Percentiles rank a stretch among this genome's conserved stretches.
Evolutionary conservation across 2,888 invertebrate species (phyloP).

Genomic region (Cantharis lateralis): DNA sequence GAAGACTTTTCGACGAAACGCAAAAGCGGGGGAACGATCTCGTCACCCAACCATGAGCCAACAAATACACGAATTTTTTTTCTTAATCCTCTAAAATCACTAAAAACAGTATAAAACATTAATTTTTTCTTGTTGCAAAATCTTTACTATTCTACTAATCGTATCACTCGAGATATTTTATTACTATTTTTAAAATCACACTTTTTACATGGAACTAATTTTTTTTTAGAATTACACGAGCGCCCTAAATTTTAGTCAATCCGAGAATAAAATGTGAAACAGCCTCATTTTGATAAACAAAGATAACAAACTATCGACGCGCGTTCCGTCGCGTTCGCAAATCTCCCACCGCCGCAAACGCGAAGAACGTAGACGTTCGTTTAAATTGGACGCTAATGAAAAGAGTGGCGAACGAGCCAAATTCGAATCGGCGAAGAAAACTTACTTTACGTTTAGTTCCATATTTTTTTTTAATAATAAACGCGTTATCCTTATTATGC

Average conservation of each 20-base stretch:
- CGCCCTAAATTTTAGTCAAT: not conserved
- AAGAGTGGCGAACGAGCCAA: slow-evolving; percentile 19
- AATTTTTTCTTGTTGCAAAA: slow-evolving; percentile 14
- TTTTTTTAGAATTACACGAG: slow-evolving; percentile 1
- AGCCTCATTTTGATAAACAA: not conserved
- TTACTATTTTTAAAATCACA: slow-evolving; percentile 39
- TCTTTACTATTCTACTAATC: slow-evolving; percentile 33
- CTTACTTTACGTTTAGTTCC: slow-evolving; percentile 18
- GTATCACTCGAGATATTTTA: slow-evolving; percentile 34
- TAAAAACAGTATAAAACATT: slow-evolving; percentile 27
- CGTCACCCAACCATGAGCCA: slow-evolving; percentile 52
- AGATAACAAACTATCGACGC: not conserved
- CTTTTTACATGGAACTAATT: slow-evolving; percentile 29
- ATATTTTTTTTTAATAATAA: slow-evolving; percentile 17
- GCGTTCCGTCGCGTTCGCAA: not conserved
- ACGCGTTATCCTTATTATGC: slow-evolving; percentile 29
- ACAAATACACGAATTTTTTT: slow-evolving; percentile 30
- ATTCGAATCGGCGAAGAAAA: slow-evolving; percentile 29
- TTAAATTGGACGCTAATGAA: slow-evolving; percentile 15
- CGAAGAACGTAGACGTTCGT: no score
- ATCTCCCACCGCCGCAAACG: not conserved
- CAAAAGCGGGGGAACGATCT: slow-evolving; percentile 46
- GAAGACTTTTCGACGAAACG: slow-evolving; percentile 40
- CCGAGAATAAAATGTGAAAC: not conserved
- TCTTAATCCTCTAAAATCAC: slow-evolving; percentile 29